Conservation (phyloP, 1,140 invertebrate genomes). For the Theocolax elegans region DNA sequence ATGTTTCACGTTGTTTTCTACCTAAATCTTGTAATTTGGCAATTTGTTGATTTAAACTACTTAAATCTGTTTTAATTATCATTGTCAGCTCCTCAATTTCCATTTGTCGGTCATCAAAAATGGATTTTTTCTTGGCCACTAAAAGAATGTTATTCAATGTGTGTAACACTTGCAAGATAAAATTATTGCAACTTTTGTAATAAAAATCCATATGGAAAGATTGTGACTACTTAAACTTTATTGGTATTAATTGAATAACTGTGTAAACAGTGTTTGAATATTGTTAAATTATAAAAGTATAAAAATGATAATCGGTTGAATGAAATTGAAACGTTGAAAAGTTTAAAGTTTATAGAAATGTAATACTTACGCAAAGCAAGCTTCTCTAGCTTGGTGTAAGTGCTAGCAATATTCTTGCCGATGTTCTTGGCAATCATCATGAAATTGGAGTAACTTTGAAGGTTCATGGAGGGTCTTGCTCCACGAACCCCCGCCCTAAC, state of each 20-base stretch:
- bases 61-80: conserved; percentile 97
- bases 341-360: conserved; percentile 1
- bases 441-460: conserved; percentile 92
- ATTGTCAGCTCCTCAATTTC: conserved; percentile 98
- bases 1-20: conserved; percentile 72
- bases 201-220: too few species aligned
- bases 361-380: conserved; percentile 86
- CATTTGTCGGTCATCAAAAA: conserved; percentile 94
- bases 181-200: too few species aligned
- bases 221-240: too few species aligned
- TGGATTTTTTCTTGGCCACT: conserved; percentile 97
- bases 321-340: too few species aligned
- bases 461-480: conserved; percentile 77
- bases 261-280: too few species aligned
- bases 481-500: conserved; percentile 72
- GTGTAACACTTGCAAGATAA: too few species aligned
- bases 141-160: conserved; percentile 62
- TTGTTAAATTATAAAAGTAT: too few species aligned
- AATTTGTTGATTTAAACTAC: conserved; percentile 95
- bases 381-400: conserved; percentile 97
- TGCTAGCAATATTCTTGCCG: conserved; percentile 94
- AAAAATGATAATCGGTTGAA: too few species aligned
- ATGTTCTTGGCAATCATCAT: conserved; percentile 95
- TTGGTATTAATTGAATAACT: too few species aligned
- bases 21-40: conserved; percentile 85